A percentile compares a stretch with the other conserved stretches of the same genome.
Conservation (phyloP, 2,888 invertebrate genomes). For the Nemapogon koenigi region DNA sequence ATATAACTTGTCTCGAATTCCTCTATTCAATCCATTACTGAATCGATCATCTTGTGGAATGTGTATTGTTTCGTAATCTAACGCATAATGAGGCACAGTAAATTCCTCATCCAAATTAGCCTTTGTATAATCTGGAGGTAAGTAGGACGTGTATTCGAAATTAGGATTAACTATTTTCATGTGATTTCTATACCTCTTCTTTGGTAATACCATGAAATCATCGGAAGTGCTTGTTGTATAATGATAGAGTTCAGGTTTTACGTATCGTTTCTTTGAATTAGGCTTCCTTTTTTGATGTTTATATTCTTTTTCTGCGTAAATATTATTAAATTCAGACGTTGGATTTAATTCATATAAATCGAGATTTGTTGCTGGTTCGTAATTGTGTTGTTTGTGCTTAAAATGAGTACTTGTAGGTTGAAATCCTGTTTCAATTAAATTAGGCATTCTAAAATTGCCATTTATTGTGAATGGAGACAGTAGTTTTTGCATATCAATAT, state of each 20-base stretch:
- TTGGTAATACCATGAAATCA: conserved; percentile 48
- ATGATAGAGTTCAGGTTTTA: conserved; percentile 26
- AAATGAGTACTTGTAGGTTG: conserved; percentile 11
- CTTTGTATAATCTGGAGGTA: conserved; percentile 5
- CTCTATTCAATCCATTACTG: conserved; percentile 3
- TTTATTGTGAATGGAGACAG: conserved; percentile 10
- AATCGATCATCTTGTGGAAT: conserved; percentile 5
- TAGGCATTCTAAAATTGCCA: conserved; percentile 11
- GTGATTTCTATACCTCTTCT: conserved; percentile 44
- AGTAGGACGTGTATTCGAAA: conserved; percentile 21
- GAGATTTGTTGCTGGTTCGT: conserved; percentile 24
- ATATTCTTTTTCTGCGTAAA: conserved; percentile 6
- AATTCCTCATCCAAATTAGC: conserved; percentile 7
- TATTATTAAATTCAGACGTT: conserved; percentile 21
- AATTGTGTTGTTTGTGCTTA: conserved; percentile 20
- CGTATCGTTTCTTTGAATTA: conserved; percentile 1
- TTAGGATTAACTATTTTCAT: conserved; percentile 26
- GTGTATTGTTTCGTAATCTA: conserved; percentile 9
- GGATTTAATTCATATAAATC: conserved; percentile 29
- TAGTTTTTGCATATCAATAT: conserved; percentile 35
- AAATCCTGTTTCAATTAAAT: conserved; percentile 17
- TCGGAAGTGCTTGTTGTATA: conserved; percentile 34
- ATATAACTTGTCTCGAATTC: not conserved
- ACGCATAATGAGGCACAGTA: conserved; percentile 3
- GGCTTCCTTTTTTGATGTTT: conserved; percentile 26